Percentiles rank a stretch among this genome's conserved stretches.
These are phyloP conservation scores for Enhydra lutris DNA, from an alignment of 2,113 vertebrate genomes.

Conservation along the genomic window DNA sequence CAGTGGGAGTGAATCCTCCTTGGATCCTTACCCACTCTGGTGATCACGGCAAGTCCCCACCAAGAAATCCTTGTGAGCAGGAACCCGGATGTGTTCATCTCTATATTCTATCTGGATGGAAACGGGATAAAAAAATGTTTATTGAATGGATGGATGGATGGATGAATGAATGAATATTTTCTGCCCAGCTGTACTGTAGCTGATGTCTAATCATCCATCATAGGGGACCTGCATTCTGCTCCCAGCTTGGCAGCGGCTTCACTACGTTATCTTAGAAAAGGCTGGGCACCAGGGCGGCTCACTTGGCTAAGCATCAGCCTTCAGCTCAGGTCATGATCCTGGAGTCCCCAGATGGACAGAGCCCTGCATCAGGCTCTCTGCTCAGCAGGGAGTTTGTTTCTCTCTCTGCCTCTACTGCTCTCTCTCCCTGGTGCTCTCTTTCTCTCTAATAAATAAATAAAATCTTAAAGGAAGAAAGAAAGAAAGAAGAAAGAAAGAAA, in stretches of 20 bases:
- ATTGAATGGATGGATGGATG: neutral
- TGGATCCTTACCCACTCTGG: neutral
- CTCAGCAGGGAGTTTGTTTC: neutral
- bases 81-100: neutral
- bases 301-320: neutral
- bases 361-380: neutral
- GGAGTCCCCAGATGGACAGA: neutral
- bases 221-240: neutral
- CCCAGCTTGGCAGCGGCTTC: accelerated
- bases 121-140: neutral
- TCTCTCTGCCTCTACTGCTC: neutral
- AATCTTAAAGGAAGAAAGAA: neutral
- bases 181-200: neutral
- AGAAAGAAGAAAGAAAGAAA: no score
- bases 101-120: neutral
- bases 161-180: neutral
- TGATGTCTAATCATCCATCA: neutral
- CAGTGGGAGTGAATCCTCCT: no score
- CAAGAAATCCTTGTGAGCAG: neutral
- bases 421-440: neutral
- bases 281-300: neutral
- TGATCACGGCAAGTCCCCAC: no score
- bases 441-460: neutral
- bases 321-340: neutral
- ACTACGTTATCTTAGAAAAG: neutral